Percentiles rank a stretch among this genome's conserved stretches.
phyloP scores from a whole-genome alignment of 2,797 vertebrate genomes.

The Coluber constrictor region DNA sequence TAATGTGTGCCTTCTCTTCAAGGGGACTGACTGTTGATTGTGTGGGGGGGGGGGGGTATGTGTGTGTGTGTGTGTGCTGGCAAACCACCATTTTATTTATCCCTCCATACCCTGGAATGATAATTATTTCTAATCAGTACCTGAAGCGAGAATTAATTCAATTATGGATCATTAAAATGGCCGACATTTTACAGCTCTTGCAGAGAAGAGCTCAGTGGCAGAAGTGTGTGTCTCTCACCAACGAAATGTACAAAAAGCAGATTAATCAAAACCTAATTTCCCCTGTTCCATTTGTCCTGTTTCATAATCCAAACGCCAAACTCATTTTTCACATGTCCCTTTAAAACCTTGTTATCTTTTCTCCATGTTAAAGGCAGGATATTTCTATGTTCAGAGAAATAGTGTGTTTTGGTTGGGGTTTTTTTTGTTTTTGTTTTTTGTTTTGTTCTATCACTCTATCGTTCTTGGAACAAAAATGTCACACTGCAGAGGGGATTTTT shows the following conservation, averaged over 20 bases:
- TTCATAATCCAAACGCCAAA: background rate
- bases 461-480: background rate
- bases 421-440: background rate
- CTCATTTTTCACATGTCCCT: background rate
- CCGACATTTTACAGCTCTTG: background rate
- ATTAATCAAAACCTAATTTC: background rate
- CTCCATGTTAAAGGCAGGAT: background rate
- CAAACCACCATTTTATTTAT: background rate
- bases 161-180: background rate
- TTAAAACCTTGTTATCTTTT: background rate
- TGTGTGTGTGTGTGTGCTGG: background rate
- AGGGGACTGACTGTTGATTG: background rate
- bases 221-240: fast-evolving
- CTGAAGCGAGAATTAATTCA: background rate
- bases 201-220: background rate
- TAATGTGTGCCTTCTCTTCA: background rate
- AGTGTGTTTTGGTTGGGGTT: too few relatives aligned
- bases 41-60: too few relatives aligned
- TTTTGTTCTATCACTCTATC: too few relatives aligned
- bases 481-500: background rate
- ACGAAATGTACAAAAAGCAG: background rate
- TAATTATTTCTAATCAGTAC: background rate
- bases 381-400: background rate
- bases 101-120: background rate
- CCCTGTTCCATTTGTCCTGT: background rate